These are phyloP conservation scores for Dolomedes plantarius DNA, from an alignment of 2,888 invertebrate species.

Conservation along the genomic window DNA sequence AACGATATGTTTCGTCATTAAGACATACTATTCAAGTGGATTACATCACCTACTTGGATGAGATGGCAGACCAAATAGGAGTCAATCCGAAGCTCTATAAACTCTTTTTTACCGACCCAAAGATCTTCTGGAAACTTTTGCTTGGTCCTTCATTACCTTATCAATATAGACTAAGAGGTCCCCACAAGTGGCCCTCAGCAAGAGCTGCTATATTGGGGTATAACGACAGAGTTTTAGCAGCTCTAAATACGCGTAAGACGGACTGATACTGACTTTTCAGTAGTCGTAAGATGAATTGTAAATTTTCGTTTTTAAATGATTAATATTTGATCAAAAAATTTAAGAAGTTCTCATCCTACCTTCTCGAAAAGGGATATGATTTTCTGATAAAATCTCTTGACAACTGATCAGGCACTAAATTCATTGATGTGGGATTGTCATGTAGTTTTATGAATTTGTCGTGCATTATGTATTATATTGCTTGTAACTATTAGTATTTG, in stretches of 20 bases:
- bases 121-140: conserved; percentile 74
- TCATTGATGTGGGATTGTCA: too few relatives aligned
- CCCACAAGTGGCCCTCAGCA: conserved; percentile 77
- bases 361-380: too few relatives aligned
- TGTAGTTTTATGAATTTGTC: too few relatives aligned
- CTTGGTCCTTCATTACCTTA: conserved; percentile 77
- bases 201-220: conserved; percentile 77
- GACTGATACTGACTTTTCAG: too few relatives aligned
- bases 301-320: too few relatives aligned
- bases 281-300: too few relatives aligned
- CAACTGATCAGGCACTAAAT: too few relatives aligned
- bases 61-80: conserved; percentile 77
- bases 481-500: too few relatives aligned
- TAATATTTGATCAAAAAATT: too few relatives aligned
- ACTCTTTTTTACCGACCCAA: conserved; percentile 74
- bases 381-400: too few relatives aligned
- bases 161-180: conserved; percentile 77
- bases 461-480: too few relatives aligned
- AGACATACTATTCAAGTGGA: conserved; percentile 72
- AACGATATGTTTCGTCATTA: conserved; percentile 35
- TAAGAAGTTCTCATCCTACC: too few relatives aligned
- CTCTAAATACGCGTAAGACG: conserved; percentile 68
- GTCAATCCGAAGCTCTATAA: conserved; percentile 76
- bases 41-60: conserved; percentile 77
- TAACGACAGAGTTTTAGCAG: conserved; percentile 72